Percentiles rank a stretch among this genome's conserved stretches.
Conservation (phyloP, 1,140 invertebrate genomes). For the Drosophila mayri region DNA sequence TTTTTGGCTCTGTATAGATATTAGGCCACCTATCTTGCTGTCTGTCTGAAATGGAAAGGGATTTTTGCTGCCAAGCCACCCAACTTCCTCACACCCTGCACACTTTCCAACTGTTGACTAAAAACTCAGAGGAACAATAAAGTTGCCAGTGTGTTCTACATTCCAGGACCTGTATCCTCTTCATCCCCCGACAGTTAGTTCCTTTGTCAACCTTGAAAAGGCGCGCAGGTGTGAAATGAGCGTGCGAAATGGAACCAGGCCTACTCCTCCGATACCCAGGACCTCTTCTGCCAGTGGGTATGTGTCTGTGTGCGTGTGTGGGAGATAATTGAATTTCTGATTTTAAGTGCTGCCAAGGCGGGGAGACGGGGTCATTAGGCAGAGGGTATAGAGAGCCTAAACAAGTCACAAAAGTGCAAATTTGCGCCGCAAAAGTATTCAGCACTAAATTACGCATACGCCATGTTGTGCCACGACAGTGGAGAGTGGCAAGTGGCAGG, state of each 20-base stretch:
- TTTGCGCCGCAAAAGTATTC: slow-evolving; percentile 76
- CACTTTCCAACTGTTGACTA: slow-evolving; percentile 23
- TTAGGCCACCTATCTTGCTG: background rate
- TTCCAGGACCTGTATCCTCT: background rate
- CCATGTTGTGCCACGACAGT: slow-evolving; percentile 58
- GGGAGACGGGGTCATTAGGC: slow-evolving; percentile 7
- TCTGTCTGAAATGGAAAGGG: background rate
- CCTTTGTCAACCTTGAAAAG: slow-evolving; percentile 55
- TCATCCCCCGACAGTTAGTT: slow-evolving; percentile 2
- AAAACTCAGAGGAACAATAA: slow-evolving; percentile 54
- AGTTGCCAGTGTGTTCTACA: slow-evolving; percentile 44
- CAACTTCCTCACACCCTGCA: background rate
- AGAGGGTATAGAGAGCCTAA: slow-evolving; percentile 42
- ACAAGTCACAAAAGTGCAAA: slow-evolving; percentile 81
- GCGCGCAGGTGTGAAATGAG: slow-evolving; percentile 74
- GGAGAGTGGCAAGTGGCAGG: background rate
- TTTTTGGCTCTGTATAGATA: slow-evolving; percentile 9
- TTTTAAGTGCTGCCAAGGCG: slow-evolving; percentile 72
- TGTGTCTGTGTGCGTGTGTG: slow-evolving; percentile 26
- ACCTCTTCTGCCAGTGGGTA: background rate
- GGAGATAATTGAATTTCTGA: slow-evolving; percentile 79
- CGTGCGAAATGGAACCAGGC: slow-evolving; percentile 60
- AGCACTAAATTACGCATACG: slow-evolving; percentile 81
- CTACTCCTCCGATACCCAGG: background rate
- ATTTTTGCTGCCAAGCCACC: background rate